Base-by-base conservation (phyloP, 2,113 vertebrate species). In the Mesitornis unicolor region DNA sequence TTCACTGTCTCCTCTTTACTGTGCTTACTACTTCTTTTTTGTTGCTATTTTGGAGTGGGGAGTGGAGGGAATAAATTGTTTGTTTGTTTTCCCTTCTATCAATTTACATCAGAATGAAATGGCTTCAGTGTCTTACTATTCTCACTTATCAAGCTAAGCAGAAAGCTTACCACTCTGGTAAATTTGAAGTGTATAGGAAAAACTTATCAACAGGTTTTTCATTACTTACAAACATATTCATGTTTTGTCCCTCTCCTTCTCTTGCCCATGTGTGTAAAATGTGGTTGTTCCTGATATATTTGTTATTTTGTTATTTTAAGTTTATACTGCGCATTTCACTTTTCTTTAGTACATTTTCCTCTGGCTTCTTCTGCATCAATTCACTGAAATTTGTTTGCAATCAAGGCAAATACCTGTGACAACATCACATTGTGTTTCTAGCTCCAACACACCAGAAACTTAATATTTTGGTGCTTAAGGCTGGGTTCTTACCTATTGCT, bases 211-310 rank as follows among this genome's bases (percentile, higher is more conserved):
- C 2, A 25, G 9, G 1, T 45, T 84, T 84, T 73, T 42, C 15
- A 22, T 6, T 0, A 40, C 12, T 73, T 45, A 68, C 74, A 69
- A 88, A 10, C 1, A 28, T 20, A 2, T 36, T 74, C 2, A 22
- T n/a, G 1, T 47, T 68, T 94, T 68, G 6, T n/a, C 0, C 0
- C 13, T 29, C 3, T 3, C 3, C 8, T 76, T 42, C 13, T 57
- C 19, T 60, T 77, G 16, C 7, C 59, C 45, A 68, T 54, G 14
- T 28, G 7, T 1, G 0, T 40, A 61, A 90, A 69, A 51, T 21
- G 7, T 10, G 3, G 2, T 33, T 36, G 11, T 74, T 5, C 5
- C 11, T 36, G 50, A n/a, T n/a, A 73, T 4, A 17, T 26, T 40
- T 2, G 3, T 50, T 31, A 19, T 50, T 78, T 81, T 42, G 28